Evolutionary conservation across 2,888 invertebrate species (phyloP).

Genomic region (Drosophila picticornis): DNA sequence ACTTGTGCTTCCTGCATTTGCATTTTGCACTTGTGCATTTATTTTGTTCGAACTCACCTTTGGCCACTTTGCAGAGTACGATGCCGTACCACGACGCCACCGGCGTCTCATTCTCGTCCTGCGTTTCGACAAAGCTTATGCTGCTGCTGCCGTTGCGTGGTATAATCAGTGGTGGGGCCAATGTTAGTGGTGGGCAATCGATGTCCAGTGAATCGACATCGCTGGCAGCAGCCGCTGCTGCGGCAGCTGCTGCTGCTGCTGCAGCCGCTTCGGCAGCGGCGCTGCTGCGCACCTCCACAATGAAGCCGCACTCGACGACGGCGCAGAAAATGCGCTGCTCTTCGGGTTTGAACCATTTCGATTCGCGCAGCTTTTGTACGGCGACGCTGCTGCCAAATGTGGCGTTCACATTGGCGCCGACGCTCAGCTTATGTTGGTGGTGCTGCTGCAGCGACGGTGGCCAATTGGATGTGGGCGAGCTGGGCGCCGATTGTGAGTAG

Average conservation of each 20-base stretch:
- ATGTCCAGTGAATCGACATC: constrained; percentile 68
- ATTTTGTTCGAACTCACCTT: constrained; percentile 86
- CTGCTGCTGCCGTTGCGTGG: constrained; percentile 69
- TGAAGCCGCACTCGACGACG: constrained; percentile 90
- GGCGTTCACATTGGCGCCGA: constrained; percentile 52
- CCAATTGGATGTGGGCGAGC: constrained; percentile 72
- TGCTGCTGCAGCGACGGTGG: constrained; percentile 61
- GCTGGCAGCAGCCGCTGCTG: constrained; percentile 54
- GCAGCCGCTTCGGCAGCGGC: constrained; percentile 80
- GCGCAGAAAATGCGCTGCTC: constrained; percentile 90
- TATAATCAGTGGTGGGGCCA: constrained; percentile 59
- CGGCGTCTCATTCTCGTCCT: constrained; percentile 84
- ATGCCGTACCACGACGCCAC: constrained; percentile 88
- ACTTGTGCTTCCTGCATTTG: background rate
- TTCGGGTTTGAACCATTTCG: constrained; percentile 91
- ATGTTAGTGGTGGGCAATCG: constrained; percentile 60
- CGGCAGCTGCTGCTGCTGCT: constrained; percentile 80
- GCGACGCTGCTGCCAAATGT: constrained; percentile 86
- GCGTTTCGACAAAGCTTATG: constrained; percentile 74
- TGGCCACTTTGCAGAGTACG: constrained; percentile 90
- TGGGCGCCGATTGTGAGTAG: constrained; percentile 74
- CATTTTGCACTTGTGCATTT: constrained; percentile 3
- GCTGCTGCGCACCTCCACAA: constrained; percentile 87
- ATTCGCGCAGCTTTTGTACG: constrained; percentile 90
- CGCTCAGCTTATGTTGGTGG: constrained; percentile 46